Conservation (phyloP, 2,113 vertebrate species). For the Bothrops jararaca region DNA sequence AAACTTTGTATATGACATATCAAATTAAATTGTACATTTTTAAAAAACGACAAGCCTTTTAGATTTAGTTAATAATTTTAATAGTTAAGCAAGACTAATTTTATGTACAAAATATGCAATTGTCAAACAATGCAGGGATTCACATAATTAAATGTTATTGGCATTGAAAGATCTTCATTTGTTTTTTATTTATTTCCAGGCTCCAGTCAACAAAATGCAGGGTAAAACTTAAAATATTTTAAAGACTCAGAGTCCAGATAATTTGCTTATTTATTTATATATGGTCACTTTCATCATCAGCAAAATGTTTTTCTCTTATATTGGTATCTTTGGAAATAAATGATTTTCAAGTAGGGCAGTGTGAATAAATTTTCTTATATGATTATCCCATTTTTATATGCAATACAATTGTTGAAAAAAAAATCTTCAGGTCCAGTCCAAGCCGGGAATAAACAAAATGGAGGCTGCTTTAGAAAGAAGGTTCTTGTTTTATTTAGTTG, state of each 20-base stretch:
- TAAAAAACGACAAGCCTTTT: neutral
- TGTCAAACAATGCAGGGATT: neutral
- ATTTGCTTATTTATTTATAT: neutral
- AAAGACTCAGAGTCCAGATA: neutral
- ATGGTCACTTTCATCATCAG: neutral
- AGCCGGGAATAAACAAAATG: no score
- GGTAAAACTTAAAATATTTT: neutral
- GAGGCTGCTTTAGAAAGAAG: no score
- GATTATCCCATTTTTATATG: neutral
- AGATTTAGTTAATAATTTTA: neutral
- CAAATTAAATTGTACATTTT: neutral
- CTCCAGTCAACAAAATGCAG: neutral
- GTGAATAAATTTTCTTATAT: neutral
- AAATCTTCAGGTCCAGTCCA: no score
- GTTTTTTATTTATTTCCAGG: neutral
- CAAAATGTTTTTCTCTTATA: neutral
- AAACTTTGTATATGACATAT: neutral
- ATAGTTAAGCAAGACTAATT: neutral
- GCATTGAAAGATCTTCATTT: neutral
- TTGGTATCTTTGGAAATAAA: neutral
- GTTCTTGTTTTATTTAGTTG: no score
- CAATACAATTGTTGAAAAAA: neutral
- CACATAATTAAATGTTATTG: neutral
- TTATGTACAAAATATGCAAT: neutral
- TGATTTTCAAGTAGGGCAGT: neutral